Conservation (phyloP, 1,140 invertebrate genomes). For the Andrena cerasifolii region DNA sequence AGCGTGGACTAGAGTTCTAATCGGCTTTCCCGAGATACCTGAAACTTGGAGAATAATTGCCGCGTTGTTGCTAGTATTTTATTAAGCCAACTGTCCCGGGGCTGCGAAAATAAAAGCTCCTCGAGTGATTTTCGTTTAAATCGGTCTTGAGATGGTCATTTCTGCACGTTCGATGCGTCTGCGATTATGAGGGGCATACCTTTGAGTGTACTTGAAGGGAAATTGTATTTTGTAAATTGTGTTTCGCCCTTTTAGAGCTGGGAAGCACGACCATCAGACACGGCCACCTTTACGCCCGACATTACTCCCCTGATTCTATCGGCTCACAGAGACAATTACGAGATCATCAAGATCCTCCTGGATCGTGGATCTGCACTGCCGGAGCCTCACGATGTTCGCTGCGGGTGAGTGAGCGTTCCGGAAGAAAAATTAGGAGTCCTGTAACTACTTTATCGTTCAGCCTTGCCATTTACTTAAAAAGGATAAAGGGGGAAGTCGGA, state of each 20-base stretch:
- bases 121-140: background rate
- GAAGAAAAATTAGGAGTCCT: background rate
- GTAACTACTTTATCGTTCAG: too few species aligned
- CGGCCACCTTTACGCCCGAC: slow-evolving; percentile 97
- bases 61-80: too few species aligned
- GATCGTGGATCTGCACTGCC: slow-evolving; percentile 94
- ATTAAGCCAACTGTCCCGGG: background rate
- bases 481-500: background rate
- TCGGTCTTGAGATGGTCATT: too few species aligned
- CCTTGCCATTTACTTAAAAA: background rate
- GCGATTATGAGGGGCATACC: too few species aligned
- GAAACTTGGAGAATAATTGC: slow-evolving; percentile 28
- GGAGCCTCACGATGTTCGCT: slow-evolving; percentile 94
- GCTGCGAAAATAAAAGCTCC: background rate
- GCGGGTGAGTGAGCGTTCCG: slow-evolving; percentile 71
- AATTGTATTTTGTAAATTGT: slow-evolving; percentile 28
- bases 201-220: background rate
- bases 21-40: slow-evolving; percentile 53
- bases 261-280: slow-evolving; percentile 94
- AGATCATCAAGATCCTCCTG: slow-evolving; percentile 98
- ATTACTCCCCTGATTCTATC: slow-evolving; percentile 98
- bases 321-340: slow-evolving; percentile 98
- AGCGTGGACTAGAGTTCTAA: slow-evolving; percentile 48
- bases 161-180: too few species aligned
- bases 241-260: slow-evolving; percentile 87